Evolutionary conservation across 1,140 invertebrate species (phyloP), one percentile per base, ranked within the genome.

Genomic region (Choristoneura fumiferana): DNA sequence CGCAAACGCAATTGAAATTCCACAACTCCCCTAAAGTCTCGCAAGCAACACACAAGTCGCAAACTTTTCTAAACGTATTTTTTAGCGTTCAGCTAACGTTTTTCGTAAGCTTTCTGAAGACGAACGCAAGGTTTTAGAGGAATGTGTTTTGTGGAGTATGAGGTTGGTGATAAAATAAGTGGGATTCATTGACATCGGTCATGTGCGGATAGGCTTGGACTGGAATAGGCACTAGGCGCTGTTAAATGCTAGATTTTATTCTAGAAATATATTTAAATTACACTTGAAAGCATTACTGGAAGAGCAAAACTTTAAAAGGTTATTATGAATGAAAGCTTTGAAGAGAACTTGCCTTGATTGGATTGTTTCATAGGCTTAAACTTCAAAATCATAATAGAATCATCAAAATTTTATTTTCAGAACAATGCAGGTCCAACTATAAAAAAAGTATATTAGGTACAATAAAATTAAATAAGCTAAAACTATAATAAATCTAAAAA

Each of bases 181-280:
- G 43, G 73, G 73, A 74, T 73, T 68, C 76, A 79, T 80, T 82
- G 79, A 80, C 79, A 79, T 82, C 71, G 76, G 63, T 76, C 75
- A 69, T 66, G 69, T 58, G 62, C 67, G 74, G 68, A 74, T 76
- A 76, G 67, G 65, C 58, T 63, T 71, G 71, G 73, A 73, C 69
- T 77, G 69, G 62, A 71, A 67, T 71, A 75, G 68, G 62, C n/a
- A n/a, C n/a, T n/a, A n/a, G n/a, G n/a, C n/a, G 14, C 8, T 17
- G 13, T 40, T 1, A 15, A 40, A 40, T 40, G 14, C n/a, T 40
- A 40, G 39, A 40, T 10, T 17, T 40, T 40, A 9, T 40, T 40
- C n/a, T n/a, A n/a, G n/a, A n/a, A n/a, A n/a, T n/a, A n/a, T n/a
- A n/a, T n/a, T n/a, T n/a, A n/a, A n/a, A n/a, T n/a, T n/a, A n/a